phyloP scores from a whole-genome alignment of 2,113 vertebrate species.

The Motacilla tschutschensis region DNA sequence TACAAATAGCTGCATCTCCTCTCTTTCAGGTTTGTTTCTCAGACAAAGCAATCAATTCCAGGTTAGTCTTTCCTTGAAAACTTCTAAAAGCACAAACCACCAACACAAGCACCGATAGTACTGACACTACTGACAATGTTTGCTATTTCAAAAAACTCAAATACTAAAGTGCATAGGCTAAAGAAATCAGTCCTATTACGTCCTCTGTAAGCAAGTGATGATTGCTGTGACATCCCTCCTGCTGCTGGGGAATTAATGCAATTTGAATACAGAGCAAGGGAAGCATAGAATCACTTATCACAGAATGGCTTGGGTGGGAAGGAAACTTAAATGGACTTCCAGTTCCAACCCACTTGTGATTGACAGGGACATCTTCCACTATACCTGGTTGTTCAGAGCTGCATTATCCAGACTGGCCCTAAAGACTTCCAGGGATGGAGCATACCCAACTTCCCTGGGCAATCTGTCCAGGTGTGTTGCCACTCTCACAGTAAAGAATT shows the following conservation, averaged over 20 bases:
- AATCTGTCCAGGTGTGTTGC: neutral
- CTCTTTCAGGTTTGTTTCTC: neutral
- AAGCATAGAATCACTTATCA: neutral
- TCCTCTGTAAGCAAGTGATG: neutral
- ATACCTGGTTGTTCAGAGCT: neutral
- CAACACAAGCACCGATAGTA: neutral
- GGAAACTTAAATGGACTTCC: neutral
- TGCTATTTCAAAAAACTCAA: neutral
- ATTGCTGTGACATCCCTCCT: neutral
- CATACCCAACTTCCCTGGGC: too few species aligned
- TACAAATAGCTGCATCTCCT: neutral
- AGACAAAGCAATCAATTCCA: neutral
- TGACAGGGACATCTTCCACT: neutral
- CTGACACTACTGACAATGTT: neutral
- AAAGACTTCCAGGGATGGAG: neutral
- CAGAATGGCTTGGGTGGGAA: neutral
- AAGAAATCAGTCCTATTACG: neutral
- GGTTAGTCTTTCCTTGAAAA: neutral
- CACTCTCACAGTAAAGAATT: neutral
- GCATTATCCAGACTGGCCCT: neutral
- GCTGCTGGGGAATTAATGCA: neutral
- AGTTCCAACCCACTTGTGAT: neutral
- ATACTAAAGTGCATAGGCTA: neutral
- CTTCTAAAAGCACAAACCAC: neutral
- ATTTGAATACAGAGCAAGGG: neutral